Evolutionary conservation across 2,888 invertebrate species (phyloP).

Genomic region (Endotricha flammealis): DNA sequence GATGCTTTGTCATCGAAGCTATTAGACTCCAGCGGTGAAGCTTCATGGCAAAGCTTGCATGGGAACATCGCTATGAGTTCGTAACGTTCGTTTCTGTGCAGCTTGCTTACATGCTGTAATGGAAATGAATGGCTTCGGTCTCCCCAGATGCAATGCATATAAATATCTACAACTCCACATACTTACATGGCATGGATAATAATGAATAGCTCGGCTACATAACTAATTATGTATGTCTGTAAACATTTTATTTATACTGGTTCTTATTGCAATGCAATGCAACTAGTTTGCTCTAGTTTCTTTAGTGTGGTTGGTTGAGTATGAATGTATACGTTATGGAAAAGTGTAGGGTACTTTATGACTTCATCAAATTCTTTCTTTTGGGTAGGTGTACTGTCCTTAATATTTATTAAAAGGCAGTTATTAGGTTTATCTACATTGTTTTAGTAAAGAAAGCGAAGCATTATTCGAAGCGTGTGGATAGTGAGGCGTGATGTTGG

Average conservation of each 20-base stretch:
- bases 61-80: constrained; percentile 33
- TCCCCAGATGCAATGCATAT: constrained; percentile 2
- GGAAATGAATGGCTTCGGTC: constrained; percentile 35
- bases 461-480: constrained; percentile 63
- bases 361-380: background rate
- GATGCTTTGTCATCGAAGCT: constrained; percentile 48
- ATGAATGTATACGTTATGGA: background rate
- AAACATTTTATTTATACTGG: background rate
- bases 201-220: background rate
- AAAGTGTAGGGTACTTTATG: too few species aligned
- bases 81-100: constrained; percentile 38
- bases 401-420: background rate
- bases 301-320: background rate
- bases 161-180: too few species aligned
- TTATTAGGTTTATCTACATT: constrained; percentile 22
- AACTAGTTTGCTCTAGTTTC: background rate
- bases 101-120: constrained; percentile 59
- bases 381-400: constrained; percentile 1
- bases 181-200: background rate
- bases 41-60: constrained; percentile 48
- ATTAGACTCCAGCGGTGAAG: constrained; percentile 52
- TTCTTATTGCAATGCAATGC: too few species aligned
- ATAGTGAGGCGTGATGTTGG: constrained; percentile 52
- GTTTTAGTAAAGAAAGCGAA: constrained; percentile 57
- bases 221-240: background rate